phyloP scores from a whole-genome alignment of 2,797 vertebrate genomes.

The Fundulus diaphanus region DNA sequence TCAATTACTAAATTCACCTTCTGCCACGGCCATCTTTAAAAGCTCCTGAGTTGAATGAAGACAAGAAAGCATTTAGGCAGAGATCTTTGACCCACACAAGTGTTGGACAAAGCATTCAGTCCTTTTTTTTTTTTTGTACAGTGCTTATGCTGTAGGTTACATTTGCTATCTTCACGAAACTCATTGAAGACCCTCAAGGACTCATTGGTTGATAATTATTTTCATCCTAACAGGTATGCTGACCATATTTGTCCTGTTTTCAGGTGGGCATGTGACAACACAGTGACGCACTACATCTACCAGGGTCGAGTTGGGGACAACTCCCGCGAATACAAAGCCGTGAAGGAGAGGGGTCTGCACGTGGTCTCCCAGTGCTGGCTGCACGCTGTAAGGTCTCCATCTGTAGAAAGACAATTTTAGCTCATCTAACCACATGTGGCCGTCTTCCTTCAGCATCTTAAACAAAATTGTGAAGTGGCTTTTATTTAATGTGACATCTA shows the following conservation, averaged over 20 bases:
- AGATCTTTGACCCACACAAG: no score
- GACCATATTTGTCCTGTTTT: background rate
- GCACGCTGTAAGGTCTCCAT: slow-evolving; percentile 83
- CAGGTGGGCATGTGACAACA: slow-evolving; percentile 96
- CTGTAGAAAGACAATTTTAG: background rate
- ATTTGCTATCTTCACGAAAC: no score
- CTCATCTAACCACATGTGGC: background rate
- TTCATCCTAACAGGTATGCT: background rate
- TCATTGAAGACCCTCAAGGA: no score
- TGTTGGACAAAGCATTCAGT: no score
- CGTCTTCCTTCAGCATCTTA: background rate
- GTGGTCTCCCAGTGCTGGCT: slow-evolving; percentile 97
- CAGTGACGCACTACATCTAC: slow-evolving; percentile 97
- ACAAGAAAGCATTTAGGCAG: no score
- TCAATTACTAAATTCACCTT: no score
- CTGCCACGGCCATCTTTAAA: no score
- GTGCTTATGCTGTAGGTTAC: no score
- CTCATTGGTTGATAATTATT: background rate
- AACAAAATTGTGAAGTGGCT: background rate
- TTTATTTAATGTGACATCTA: background rate
- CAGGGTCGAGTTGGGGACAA: slow-evolving; percentile 93
- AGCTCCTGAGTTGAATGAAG: no score
- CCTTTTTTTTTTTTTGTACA: no score
- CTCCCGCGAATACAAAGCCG: slow-evolving; percentile 91
- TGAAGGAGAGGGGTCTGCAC: slow-evolving; percentile 90